Percentiles rank a stretch among this genome's conserved stretches.
Evolutionary conservation across 1,140 invertebrate genomes (phyloP).

Genomic region (Calephelis virginiensis): DNA sequence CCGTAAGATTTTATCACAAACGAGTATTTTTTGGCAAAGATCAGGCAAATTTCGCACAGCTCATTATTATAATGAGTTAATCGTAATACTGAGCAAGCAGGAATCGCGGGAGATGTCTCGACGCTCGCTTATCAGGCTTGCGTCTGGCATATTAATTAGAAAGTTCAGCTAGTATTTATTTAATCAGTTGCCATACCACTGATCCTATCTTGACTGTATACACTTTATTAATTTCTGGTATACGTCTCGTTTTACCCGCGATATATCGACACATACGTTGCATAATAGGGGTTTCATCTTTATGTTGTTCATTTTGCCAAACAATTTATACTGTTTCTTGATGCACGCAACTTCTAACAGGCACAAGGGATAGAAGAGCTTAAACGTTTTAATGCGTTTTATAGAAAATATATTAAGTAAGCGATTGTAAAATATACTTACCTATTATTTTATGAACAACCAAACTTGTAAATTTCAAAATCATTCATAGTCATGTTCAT

Average conservation of each 20-base stretch:
- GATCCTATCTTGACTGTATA: slow-evolving; percentile 63
- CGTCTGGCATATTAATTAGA: slow-evolving; percentile 75
- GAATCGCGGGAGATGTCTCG: slow-evolving; percentile 54
- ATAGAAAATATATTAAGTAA: too few species aligned
- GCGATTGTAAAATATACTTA: too few species aligned
- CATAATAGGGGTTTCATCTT: not conserved
- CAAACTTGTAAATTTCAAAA: too few species aligned
- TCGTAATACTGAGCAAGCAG: slow-evolving; percentile 49
- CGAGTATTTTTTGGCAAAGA: not conserved
- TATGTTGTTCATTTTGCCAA: too few species aligned
- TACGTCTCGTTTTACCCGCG: slow-evolving; percentile 34
- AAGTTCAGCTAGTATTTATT: slow-evolving; percentile 70
- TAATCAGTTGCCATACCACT: slow-evolving; percentile 66
- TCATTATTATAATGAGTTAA: slow-evolving; percentile 69
- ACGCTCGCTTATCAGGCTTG: slow-evolving; percentile 55
- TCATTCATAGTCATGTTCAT: too few species aligned
- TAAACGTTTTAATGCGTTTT: too few species aligned
- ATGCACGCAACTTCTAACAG: too few species aligned
- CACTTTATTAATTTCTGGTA: slow-evolving; percentile 65
- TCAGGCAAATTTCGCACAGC: slow-evolving; percentile 34
- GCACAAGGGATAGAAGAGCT: too few species aligned
- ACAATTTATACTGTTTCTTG: too few species aligned
- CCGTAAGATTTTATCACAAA: not conserved
- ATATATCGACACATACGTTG: slow-evolving; percentile 29
- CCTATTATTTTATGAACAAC: too few species aligned